Percentiles rank a stretch among this genome's conserved stretches.
phyloP scores from a whole-genome alignment of 1,140 invertebrate species.

The Brachystomella parvula region DNA sequence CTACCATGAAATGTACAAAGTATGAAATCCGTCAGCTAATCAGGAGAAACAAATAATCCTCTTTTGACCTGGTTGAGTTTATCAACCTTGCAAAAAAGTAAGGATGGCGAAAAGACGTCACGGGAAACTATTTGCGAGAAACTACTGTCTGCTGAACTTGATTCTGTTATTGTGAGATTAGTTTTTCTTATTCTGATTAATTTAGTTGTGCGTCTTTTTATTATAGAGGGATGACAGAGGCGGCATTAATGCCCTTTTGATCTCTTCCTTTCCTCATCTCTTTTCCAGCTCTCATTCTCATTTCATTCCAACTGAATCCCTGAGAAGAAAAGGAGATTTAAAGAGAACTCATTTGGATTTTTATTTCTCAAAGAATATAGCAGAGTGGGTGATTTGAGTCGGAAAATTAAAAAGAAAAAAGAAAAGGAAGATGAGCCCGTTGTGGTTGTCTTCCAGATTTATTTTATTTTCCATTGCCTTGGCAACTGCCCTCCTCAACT shows the following conservation, averaged over 20 bases:
- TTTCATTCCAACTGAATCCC: neutral
- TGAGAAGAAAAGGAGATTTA: neutral
- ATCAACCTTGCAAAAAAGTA: too few relatives aligned
- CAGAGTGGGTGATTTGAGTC: too few relatives aligned
- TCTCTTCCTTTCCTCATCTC: neutral
- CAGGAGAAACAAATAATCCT: too few relatives aligned
- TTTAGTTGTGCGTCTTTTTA: too few relatives aligned
- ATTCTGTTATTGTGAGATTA: too few relatives aligned
- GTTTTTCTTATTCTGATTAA: too few relatives aligned
- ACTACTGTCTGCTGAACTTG: neutral
- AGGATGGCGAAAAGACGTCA: neutral
- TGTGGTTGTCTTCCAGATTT: neutral
- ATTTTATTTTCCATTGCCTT: neutral
- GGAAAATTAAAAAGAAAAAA: neutral
- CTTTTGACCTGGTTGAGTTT: neutral
- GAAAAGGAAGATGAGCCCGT: neutral
- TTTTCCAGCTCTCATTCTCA: neutral
- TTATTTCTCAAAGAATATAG: neutral
- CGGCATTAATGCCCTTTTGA: constrained; percentile 11
- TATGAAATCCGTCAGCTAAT: too few relatives aligned
- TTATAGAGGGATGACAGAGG: too few relatives aligned
- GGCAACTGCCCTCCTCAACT: neutral
- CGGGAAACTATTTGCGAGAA: neutral
- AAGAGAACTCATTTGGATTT: neutral
- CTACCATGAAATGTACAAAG: too few relatives aligned